Conservation (phyloP, 2,113 vertebrate genomes). For the Chitala chitala region DNA sequence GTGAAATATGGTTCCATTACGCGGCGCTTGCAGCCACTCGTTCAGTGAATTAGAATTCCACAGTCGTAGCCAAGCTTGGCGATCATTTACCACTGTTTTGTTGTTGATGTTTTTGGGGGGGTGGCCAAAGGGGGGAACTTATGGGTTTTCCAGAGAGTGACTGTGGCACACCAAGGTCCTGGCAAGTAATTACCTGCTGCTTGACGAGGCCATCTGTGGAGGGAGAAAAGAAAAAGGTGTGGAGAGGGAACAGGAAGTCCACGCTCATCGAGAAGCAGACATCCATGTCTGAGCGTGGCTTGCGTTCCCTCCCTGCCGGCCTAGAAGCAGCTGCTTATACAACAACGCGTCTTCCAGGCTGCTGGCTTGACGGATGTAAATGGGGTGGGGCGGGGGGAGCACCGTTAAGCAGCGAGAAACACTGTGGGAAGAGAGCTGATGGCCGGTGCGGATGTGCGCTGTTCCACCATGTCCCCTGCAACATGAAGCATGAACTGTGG, state of each 20-base stretch:
- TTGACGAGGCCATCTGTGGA: not conserved
- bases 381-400: not conserved
- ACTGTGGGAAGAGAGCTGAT: too few species aligned
- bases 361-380: slow-evolving; percentile 1
- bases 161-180: slow-evolving; percentile 16
- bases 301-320: not conserved
- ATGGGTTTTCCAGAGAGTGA: slow-evolving; percentile 26
- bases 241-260: not conserved
- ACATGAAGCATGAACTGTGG: not conserved
- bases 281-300: not conserved
- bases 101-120: slow-evolving; percentile 20
- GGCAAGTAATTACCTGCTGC: slow-evolving; percentile 8
- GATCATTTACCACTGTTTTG: slow-evolving; percentile 25
- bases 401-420: not conserved
- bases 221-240: not conserved
- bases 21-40: slow-evolving; percentile 48
- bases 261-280: not conserved
- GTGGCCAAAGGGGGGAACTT: slow-evolving; percentile 3
- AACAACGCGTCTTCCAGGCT: slow-evolving; percentile 3
- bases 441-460: too few species aligned
- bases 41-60: slow-evolving; percentile 42
- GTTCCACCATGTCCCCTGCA: not conserved
- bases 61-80: not conserved
- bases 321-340: slow-evolving; percentile 11
- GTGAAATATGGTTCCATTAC: slow-evolving; percentile 63